phyloP scores from a whole-genome alignment of 2,797 vertebrate genomes.

The Tamandua tetradactyla region DNA sequence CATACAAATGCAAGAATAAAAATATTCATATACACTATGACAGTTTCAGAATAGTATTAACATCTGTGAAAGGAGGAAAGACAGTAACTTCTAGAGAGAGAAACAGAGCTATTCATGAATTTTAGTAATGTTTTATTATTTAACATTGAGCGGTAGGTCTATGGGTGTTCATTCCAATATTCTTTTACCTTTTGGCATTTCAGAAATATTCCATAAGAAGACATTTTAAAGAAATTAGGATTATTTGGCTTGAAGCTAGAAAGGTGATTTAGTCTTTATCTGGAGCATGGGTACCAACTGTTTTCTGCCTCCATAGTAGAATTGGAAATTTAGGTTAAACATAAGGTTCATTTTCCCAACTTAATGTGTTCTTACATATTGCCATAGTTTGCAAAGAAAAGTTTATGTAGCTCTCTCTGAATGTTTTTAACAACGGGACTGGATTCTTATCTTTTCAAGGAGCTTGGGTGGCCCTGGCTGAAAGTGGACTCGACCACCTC shows the following conservation, averaged over 20 bases:
- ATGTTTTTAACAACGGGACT: not conserved
- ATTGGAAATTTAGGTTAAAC: conserved; percentile 55
- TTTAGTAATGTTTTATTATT: conserved; percentile 22
- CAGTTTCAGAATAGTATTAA: not conserved
- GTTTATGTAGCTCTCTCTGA: conserved; percentile 10
- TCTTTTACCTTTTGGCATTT: not conserved
- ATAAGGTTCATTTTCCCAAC: not conserved
- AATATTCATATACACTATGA: not conserved
- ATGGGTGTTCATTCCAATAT: not conserved
- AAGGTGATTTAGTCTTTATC: conserved; percentile 49
- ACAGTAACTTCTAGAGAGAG: not conserved
- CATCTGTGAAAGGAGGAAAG: not conserved
- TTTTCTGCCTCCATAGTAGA: conserved; percentile 41
- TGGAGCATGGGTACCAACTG: not conserved
- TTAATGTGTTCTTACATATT: conserved; percentile 56
- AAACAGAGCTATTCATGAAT: not conserved
- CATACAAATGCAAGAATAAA: not conserved
- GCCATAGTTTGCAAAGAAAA: not conserved
- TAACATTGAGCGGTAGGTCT: not conserved
- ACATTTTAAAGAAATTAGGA: conserved; percentile 20
- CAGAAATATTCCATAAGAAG: conserved; percentile 49
- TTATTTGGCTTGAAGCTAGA: conserved; percentile 33
- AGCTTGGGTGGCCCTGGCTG: conserved; percentile 37
- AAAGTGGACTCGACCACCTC: not conserved
- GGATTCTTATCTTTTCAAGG: conserved; percentile 39